Evolutionary conservation across 1,140 invertebrate genomes (phyloP).

Genomic region (Drosophila tristis): DNA sequence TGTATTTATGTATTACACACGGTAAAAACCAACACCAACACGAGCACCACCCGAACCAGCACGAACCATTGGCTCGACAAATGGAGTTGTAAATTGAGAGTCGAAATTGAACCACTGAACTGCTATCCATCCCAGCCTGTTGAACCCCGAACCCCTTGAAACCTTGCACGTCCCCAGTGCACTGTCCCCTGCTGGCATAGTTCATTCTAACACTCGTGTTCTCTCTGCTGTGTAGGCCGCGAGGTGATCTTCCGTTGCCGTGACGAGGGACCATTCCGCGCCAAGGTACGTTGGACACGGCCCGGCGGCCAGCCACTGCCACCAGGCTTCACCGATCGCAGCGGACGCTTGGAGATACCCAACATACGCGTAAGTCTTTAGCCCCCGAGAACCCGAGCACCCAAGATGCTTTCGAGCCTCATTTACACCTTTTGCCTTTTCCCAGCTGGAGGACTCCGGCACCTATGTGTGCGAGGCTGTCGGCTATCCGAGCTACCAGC

Average conservation of each 20-base stretch:
- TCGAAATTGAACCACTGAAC: constrained; percentile 9
- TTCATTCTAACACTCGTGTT: constrained; percentile 3
- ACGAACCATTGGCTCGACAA: constrained; percentile 1
- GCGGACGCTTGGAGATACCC: constrained; percentile 93
- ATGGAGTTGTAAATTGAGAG: constrained; percentile 7
- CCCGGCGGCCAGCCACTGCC: constrained; percentile 90
- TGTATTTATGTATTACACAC: background rate
- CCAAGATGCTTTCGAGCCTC: no score
- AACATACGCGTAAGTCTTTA: constrained; percentile 88
- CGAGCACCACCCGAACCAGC: no score
- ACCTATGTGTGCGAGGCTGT: constrained; percentile 93
- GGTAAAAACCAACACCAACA: constrained; percentile 3
- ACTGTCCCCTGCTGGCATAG: background rate
- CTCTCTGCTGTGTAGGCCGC: constrained; percentile 86
- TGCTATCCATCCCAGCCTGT: no score
- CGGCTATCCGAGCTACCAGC: constrained; percentile 85
- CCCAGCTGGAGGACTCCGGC: constrained; percentile 89
- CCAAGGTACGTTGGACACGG: constrained; percentile 90
- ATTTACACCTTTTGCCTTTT: constrained; percentile 1
- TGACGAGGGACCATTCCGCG: constrained; percentile 92
- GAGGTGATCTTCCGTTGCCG: constrained; percentile 96
- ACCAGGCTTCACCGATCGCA: constrained; percentile 88
- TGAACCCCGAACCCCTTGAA: no score
- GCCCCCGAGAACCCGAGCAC: background rate
- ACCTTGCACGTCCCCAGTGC: background rate